Conservation (phyloP, 2,113 vertebrate genomes). For the Irena cyanogastra region DNA sequence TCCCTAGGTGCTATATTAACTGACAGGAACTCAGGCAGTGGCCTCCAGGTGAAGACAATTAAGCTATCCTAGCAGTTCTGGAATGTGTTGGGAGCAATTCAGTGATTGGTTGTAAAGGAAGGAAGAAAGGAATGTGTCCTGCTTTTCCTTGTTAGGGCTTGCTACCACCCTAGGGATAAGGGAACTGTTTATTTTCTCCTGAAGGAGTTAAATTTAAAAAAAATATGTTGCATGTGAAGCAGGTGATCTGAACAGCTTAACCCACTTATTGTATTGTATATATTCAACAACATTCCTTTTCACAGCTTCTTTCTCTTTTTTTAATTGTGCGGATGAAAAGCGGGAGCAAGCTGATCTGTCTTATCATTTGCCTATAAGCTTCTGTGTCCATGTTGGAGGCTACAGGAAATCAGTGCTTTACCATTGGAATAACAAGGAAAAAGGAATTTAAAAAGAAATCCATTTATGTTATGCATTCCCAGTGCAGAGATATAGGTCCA, state of each 20-base stretch:
- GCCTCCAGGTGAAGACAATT: constrained; percentile 59
- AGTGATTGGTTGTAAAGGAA: constrained; percentile 23
- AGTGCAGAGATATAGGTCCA: neutral
- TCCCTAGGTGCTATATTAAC: constrained; percentile 4
- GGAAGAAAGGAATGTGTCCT: constrained; percentile 55
- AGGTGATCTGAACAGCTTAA: neutral
- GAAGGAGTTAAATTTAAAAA: neutral
- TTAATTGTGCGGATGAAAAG: neutral
- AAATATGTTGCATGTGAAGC: neutral
- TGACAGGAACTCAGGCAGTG: constrained; percentile 45
- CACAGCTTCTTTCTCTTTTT: neutral
- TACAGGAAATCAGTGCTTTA: neutral
- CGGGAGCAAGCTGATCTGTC: neutral
- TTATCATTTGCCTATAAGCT: neutral
- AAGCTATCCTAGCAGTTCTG: constrained; percentile 55
- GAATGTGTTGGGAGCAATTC: constrained; percentile 58
- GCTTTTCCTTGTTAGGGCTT: constrained; percentile 52
- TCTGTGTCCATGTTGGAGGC: neutral
- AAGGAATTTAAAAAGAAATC: neutral
- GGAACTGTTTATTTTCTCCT: constrained; percentile 20
- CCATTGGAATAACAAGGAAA: neutral
- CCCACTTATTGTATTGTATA: neutral
- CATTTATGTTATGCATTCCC: neutral
- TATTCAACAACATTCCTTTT: neutral
- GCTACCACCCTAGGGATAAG: neutral